Base-by-base conservation (phyloP, 30 jellyfish, hydroid and myxozoan genomes). In the Aurelia aurita complex sp. Pacific region DNA sequence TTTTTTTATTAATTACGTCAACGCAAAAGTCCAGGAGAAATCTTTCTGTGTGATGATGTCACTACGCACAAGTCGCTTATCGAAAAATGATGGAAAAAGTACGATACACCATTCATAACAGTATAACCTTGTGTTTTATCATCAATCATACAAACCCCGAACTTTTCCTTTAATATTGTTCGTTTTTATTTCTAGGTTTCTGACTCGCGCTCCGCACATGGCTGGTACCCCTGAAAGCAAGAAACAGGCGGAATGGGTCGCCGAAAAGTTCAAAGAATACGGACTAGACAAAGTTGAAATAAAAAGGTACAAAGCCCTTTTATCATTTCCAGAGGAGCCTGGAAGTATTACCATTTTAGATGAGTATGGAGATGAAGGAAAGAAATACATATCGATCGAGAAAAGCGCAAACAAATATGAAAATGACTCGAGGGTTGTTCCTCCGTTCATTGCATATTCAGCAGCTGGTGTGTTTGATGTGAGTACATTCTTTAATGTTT, bases 391-490 rank as follows among this genome's bases (percentile, higher is more conserved):
- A 14, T 72, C 82, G 11, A 52, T 29, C 2, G 82, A 72, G 82
- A 72, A 35, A 72, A 16, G 53, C 57, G 13, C 2, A 5, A 72
- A 72, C 66, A 16, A 72, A 52, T 72, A 34, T 72, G 82, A 72
- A 72, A 72, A 72, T 43, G 57, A 52, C 33, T 33, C 82, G 38
- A 43, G 66, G 9, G 79, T 63, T 16, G 11, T 78, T 4, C 79
- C 79, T 78, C 88, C 88, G 23, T 78, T 19, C 13, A 78, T 51
- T 34, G 88, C 88, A 23, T 78, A 43, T 35, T 78, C 88, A 38
- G 36, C 29, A 16, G 19, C 63, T 12, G 88, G 88, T 18, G 57
- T 4, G 12, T 46, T 46, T 6, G 57, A 46, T 46, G 57, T 46
- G 57, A 46, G 57, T 46, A 1, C 13, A 46, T 9, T 46, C 14